Evolutionary conservation across 1,140 invertebrate species (phyloP).

Genomic region (Palaemon carinicauda): DNA sequence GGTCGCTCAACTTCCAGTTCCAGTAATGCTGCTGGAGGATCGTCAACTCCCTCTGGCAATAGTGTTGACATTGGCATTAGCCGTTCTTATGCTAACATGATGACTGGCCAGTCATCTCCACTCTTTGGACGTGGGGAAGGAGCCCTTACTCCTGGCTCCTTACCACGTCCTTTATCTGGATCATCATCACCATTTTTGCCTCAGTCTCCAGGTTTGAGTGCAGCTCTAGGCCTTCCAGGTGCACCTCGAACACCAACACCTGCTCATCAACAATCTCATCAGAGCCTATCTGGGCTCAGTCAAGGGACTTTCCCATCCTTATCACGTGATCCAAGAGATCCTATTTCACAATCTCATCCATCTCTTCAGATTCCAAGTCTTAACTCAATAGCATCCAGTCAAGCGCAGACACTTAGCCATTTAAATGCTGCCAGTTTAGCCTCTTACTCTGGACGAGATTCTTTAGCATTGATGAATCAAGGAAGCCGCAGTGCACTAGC

Average conservation of each 20-base stretch:
- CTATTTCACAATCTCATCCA: conserved; percentile 58
- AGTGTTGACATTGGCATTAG: conserved; percentile 56
- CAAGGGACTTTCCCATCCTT: conserved; percentile 56
- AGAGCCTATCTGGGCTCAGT: conserved; percentile 45
- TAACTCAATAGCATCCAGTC: conserved; percentile 56
- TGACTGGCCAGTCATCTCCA: conserved; percentile 56
- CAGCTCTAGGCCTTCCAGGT: conserved; percentile 56
- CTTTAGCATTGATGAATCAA: conserved; percentile 66
- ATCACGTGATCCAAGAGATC: conserved; percentile 52
- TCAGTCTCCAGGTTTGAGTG: conserved; percentile 56
- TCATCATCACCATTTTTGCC: conserved; percentile 57
- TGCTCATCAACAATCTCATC: conserved; percentile 58
- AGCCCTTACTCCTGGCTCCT: conserved; percentile 54
- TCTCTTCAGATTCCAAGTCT: conserved; percentile 57
- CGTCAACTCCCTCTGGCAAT: conserved; percentile 36
- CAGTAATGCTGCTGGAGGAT: conserved; percentile 26
- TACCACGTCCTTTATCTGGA: conserved; percentile 54
- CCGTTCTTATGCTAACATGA: conserved; percentile 57
- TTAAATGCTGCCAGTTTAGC: conserved; percentile 64
- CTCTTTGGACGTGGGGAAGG: conserved; percentile 57
- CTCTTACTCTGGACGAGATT: conserved; percentile 63
- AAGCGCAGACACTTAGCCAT: conserved; percentile 56
- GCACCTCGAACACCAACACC: conserved; percentile 58
- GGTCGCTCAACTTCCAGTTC: conserved; percentile 38
- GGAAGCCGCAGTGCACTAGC: conserved; percentile 61